A percentile compares a stretch with the other conserved stretches of the same genome.
Conservation (phyloP, 2,888 invertebrate species). For the Buathra laborator region DNA sequence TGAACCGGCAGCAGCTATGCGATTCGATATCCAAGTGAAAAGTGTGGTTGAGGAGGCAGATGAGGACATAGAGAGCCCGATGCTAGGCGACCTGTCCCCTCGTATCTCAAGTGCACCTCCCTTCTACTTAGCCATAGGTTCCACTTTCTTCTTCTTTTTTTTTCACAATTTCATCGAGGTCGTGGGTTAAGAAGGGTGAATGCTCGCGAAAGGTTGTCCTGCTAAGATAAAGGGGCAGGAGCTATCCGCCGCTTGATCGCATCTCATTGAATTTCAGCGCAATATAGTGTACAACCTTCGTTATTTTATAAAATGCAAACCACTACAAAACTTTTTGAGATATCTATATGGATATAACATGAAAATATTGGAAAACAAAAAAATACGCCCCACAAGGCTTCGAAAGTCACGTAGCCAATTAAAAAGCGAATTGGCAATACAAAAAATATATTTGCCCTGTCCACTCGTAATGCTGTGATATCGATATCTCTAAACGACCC, state of each 20-base stretch:
- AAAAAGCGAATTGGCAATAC: neutral
- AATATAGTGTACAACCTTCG: neutral
- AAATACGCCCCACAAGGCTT: neutral
- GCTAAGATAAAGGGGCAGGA: conserved; percentile 6
- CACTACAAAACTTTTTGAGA: neutral
- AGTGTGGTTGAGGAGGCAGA: neutral
- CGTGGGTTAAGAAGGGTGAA: conserved; percentile 4
- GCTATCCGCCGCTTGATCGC: neutral
- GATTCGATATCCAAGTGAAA: conserved; percentile 27
- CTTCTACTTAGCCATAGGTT: conserved; percentile 11
- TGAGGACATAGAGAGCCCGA: neutral
- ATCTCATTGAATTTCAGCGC: neutral
- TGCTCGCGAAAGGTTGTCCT: conserved; percentile 12
- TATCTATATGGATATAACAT: neutral
- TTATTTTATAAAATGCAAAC: neutral
- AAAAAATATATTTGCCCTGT: neutral
- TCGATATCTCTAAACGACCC: neutral
- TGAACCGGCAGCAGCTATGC: conserved; percentile 4
- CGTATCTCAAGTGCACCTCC: conserved; percentile 13
- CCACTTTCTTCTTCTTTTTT: too few relatives aligned
- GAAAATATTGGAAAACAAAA: neutral
- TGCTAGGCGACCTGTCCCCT: conserved; percentile 15
- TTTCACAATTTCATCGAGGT: too few relatives aligned
- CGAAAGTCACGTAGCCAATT: neutral
- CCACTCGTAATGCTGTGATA: neutral